Percentiles rank a stretch among this genome's conserved stretches.
phyloP scores from a whole-genome alignment of 2,888 invertebrate species.

The Listrodromus nycthemerus region DNA sequence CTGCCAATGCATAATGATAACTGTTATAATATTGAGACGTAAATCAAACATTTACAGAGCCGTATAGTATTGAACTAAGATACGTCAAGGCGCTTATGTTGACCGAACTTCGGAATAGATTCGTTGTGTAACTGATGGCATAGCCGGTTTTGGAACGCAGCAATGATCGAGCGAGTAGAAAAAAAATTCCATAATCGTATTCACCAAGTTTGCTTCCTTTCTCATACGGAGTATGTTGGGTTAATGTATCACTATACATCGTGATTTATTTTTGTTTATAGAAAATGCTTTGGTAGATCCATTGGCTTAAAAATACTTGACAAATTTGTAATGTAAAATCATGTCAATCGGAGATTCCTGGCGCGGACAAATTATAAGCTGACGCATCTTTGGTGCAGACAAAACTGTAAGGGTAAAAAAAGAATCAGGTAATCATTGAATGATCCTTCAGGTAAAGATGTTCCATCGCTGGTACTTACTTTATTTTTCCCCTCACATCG shows the following conservation, averaged over 20 bases:
- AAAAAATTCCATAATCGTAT: neutral
- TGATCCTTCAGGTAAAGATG: neutral
- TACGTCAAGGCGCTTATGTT: neutral
- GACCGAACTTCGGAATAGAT: neutral
- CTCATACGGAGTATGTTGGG: neutral
- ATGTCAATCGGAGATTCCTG: neutral
- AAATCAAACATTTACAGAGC: neutral
- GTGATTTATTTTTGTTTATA: too few relatives aligned
- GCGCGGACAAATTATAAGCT: slow-evolving; percentile 4
- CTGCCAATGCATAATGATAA: neutral
- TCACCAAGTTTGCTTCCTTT: neutral
- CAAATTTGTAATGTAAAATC: neutral
- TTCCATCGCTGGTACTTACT: neutral
- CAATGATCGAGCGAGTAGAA: neutral
- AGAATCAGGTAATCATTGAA: neutral
- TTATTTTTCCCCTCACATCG: neutral
- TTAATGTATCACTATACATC: too few relatives aligned
- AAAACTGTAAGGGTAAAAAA: slow-evolving; percentile 14
- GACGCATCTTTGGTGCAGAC: slow-evolving; percentile 29
- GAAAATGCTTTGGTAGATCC: too few relatives aligned
- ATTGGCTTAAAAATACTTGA: too few relatives aligned
- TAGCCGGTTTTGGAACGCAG: neutral
- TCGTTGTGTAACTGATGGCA: neutral
- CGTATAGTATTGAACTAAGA: neutral
- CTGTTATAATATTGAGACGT: neutral